Base-by-base conservation (phyloP, 2,888 invertebrate species). In the Luperina testacea region DNA sequence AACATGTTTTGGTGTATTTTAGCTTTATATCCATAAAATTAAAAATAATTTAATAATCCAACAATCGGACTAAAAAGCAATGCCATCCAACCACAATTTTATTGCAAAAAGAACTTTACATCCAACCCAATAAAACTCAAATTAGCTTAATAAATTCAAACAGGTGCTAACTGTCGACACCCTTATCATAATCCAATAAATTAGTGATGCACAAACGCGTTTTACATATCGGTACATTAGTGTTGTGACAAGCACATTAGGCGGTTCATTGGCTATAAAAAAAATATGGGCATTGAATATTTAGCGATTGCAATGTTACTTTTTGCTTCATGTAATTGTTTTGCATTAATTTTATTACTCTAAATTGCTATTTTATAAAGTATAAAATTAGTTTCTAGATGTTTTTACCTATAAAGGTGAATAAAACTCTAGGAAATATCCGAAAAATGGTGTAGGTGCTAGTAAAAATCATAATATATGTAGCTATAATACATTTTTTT, bases 131-230 rank as follows among this genome's bases (percentile, higher is more conserved):
- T 86, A 83, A 80, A 83, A 82, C 61, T 71, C n/a, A 81, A 79
- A 79, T 85, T 83, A 71, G 78, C 75, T 75, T 59, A 72, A 78
- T 72, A 38, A 61, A 75, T 69, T 69, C 48, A 51, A 79, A 88
- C 89, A 88, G 85, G 89, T 89, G 89, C 27, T 73, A 71, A 79
- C 59, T 82, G 80, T 86, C 89, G 75, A 85, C 88, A 89, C 82
- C 84, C 78, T 89, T 82, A 84, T 86, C 81, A 83, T 86, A 87
- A 89, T 90, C 86, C 85, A 81, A 88, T 86, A 88, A 89, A 88
- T 90, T 91, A 90, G 90, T 91, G 91, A 90, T 91, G 91, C 88
- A 85, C 86, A 86, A 87, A 85, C 72, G 86, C 83, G 82, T 82
- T 89, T 87, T 89, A 90, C 86, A 87, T 91, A 90, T 91, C 91